Percentiles rank a stretch among this genome's conserved stretches.
phyloP scores from a whole-genome alignment of 2,113 vertebrate species.

The Aphyosemion australe region DNA sequence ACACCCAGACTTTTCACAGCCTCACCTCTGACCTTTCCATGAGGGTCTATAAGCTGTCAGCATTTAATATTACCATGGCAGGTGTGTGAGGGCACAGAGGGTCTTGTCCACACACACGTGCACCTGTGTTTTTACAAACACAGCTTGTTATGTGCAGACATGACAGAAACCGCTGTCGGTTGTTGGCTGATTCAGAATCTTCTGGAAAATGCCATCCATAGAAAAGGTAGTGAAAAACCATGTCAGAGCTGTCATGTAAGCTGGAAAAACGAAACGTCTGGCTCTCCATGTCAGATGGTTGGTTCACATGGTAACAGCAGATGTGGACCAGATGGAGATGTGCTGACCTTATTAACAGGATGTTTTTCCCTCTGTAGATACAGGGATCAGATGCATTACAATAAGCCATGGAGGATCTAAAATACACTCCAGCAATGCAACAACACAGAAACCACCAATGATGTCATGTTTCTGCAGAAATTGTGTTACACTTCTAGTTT shows the following conservation, averaged over 20 bases:
- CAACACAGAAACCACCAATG: not conserved
- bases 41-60: not conserved
- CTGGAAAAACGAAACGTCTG: not conserved
- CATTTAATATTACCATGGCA: not conserved
- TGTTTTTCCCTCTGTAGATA: not conserved
- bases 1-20: not conserved
- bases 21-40: not conserved
- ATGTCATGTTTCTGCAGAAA: too few relatives aligned
- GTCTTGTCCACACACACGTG: not conserved
- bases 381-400: too few relatives aligned
- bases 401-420: not conserved
- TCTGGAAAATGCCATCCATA: not conserved
- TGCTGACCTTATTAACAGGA: not conserved
- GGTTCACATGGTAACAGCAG: slow-evolving; percentile 3
- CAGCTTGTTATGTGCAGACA: not conserved
- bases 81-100: not conserved
- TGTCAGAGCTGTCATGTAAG: not conserved
- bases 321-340: not conserved
- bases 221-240: not conserved
- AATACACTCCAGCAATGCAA: not conserved
- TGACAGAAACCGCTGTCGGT: not conserved
- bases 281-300: not conserved
- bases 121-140: not conserved
- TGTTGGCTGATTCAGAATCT: not conserved
- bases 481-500: not conserved